phyloP scores from a whole-genome alignment of 2,888 invertebrate species.

The Macaria notata region DNA sequence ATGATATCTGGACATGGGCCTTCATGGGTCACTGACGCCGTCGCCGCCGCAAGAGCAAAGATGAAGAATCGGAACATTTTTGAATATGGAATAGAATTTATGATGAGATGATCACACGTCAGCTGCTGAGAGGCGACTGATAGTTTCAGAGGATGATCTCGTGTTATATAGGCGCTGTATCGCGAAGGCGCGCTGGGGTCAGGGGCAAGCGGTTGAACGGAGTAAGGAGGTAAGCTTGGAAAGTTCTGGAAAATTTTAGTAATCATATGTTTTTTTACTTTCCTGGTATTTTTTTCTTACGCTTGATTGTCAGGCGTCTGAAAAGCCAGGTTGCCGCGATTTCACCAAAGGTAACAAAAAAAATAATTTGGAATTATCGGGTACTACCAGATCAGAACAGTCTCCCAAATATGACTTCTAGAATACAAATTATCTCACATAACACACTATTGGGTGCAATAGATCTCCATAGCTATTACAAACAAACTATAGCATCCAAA shows the following conservation, averaged over 20 bases:
- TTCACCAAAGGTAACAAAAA: no score
- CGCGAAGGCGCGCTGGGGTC: slow-evolving; percentile 48
- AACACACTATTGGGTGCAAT: no score
- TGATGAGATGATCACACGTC: slow-evolving; percentile 35
- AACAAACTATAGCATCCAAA: no score
- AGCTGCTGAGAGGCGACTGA: slow-evolving; percentile 49
- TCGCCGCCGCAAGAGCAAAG: slow-evolving; percentile 53
- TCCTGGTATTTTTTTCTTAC: no score
- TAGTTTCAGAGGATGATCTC: slow-evolving; percentile 27
- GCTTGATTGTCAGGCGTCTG: no score
- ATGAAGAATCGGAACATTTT: slow-evolving; percentile 54
- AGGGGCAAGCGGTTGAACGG: slow-evolving; percentile 42
- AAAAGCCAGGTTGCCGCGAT: no score
- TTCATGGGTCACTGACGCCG: slow-evolving; percentile 53
- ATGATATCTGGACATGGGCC: slow-evolving; percentile 60
- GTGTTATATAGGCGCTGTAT: slow-evolving; percentile 52
- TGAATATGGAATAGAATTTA: slow-evolving; percentile 39
- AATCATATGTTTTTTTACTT: no score
- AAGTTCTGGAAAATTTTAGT: neutral
- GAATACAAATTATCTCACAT: no score
- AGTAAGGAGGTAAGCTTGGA: slow-evolving; percentile 1
- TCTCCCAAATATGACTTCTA: no score
- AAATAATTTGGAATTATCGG: no score
- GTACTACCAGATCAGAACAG: no score
- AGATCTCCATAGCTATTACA: no score